Evolutionary conservation across 2,113 vertebrate genomes (phyloP).

Genomic region (Apeltes quadracus): DNA sequence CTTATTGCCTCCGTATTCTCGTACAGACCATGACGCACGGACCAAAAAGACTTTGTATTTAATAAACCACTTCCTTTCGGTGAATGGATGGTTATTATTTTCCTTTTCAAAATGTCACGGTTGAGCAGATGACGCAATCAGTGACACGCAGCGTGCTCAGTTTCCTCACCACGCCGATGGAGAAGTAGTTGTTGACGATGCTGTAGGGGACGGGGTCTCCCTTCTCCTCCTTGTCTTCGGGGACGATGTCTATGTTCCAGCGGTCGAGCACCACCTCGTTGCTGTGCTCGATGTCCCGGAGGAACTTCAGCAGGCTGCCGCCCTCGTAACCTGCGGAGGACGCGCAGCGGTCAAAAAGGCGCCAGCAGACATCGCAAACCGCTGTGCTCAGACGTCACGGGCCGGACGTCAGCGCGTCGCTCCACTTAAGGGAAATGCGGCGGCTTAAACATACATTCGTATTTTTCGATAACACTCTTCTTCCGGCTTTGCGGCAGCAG

Average conservation of each 20-base stretch:
- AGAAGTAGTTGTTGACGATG: constrained; percentile 98
- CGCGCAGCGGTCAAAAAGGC: neutral
- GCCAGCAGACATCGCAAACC: neutral
- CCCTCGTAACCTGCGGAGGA: constrained; percentile 90
- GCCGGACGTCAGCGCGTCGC: too few species aligned
- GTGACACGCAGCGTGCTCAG: neutral
- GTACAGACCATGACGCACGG: neutral
- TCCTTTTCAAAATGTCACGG: neutral
- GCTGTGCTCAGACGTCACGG: too few species aligned
- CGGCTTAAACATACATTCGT: too few species aligned
- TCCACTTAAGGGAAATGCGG: too few species aligned
- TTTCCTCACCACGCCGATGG: constrained; percentile 92
- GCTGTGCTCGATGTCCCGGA: constrained; percentile 95
- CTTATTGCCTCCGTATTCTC: neutral
- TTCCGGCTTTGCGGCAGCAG: too few species aligned
- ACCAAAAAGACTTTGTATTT: neutral
- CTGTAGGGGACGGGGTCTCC: constrained; percentile 91
- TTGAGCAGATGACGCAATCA: neutral
- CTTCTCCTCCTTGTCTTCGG: constrained; percentile 85
- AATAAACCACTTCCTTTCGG: neutral
- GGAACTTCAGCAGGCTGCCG: constrained; percentile 91
- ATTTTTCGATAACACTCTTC: too few species aligned
- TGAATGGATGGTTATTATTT: neutral
- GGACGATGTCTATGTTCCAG: constrained; percentile 90
- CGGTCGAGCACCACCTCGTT: constrained; percentile 91